Base-by-base conservation (phyloP, 2,797 vertebrate genomes). In the Tachyglossus aculeatus region DNA sequence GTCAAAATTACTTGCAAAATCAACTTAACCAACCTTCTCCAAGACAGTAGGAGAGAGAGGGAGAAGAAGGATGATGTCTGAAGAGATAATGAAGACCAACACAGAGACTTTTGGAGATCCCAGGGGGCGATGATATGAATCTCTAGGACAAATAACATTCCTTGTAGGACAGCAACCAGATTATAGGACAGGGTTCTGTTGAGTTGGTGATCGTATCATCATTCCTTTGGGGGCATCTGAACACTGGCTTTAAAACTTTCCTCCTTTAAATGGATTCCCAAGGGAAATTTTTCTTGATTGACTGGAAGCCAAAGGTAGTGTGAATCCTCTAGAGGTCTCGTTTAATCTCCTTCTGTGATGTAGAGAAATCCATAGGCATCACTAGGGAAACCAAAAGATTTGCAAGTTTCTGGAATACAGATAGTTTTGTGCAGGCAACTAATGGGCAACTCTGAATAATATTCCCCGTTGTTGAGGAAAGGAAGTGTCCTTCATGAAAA, bases 1-100 rank as follows among this genome's bases (percentile, higher is more conserved):
- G 64, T 54, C 51, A 87, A 87, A 48, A 74, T 74, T 56, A 77
- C 40, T 85, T 82, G 78, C 83, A 74, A 84, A 81, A 74, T 81
- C 21, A 19, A n/a, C n/a, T n/a, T n/a, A n/a, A n/a, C n/a, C n/a
- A n/a, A n/a, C n/a, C n/a, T n/a, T n/a, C n/a, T n/a, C n/a, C n/a
- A n/a, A n/a, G n/a, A 78, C 82, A 68, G 50, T 21, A 72, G 65
- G 50, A 66, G 25, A 80, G 25, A 72, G 41, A 61, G 59, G 67
- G 61, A 67, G 18, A 78, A 67, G 33, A 61, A 18, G 25, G 43
- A 25, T 54, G 70, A 77, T 48, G 67, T 62, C 44, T 65, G 32
- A 75, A 76, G 64, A 67, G 63, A 43, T 57, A 13, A 15, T 13
- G 22, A 44, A 56, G 15, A 44, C 47, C 44, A 67, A 27, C 7